Evolutionary conservation across 2,797 vertebrate species (phyloP), one percentile per base, ranked within the genome.

Genomic region (Florisuga fusca): DNA sequence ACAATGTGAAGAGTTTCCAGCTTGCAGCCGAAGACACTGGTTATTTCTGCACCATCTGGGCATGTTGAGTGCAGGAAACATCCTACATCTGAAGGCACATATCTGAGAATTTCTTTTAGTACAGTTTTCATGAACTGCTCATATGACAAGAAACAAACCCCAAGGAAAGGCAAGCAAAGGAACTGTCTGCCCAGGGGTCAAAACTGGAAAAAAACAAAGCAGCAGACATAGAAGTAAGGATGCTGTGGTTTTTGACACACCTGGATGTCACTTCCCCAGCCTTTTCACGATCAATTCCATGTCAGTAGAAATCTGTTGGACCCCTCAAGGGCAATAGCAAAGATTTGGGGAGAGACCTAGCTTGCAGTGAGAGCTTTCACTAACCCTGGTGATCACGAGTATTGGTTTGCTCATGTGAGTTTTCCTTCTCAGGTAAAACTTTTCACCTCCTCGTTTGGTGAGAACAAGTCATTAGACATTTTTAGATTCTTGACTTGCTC

Each of bases 381-480:
- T 73, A 86, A 67, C 87, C 8, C 1, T 2, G 12, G 55, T 31
- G 85, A 82, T 83, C 75, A 19, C 10, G 76, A 58, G 9, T 41
- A 69, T 89, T 31, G 72, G 48, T 84, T 84, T 89, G 53, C 75
- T 92, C 76, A 15, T 69, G 84, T 84, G 95, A 73, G 79, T 90
- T 95, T 96, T 95, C 81, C 93, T 97, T 95, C 92, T 90, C 94
- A 97, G 95, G 95, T 96, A 81, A 96, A 97, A 90, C 54, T 83
- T 95, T 97, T 97, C 75, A 86, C 95, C 94, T 96, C 92, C 89
- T 73, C 27, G 0, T 87, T 87, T 41, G 41, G 91, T 25, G 73
- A 67, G 62, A 95, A 95, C 55, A 94, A 96, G 81, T 62, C 80
- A 94, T 95, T 92, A 81, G 96, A 48, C 84, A n/a, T 78, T 81